A percentile compares a stretch with the other conserved stretches of the same genome.
Conservation (phyloP, 2,797 vertebrate species). For the Premnoplex brunnescens region DNA sequence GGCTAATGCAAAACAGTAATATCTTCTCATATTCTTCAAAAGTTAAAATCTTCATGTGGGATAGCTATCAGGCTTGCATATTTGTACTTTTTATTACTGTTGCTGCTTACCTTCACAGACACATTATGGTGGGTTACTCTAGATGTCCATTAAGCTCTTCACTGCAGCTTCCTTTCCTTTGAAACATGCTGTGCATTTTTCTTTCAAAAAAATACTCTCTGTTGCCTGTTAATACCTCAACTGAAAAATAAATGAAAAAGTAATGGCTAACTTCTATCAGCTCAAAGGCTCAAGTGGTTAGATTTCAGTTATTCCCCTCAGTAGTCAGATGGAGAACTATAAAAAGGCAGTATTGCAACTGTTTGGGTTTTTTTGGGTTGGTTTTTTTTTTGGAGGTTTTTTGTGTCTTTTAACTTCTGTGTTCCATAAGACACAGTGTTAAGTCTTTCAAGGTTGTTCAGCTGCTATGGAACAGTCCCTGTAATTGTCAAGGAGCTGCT, state of each 20-base stretch:
- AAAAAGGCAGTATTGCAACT: not conserved
- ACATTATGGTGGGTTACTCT: accelerated
- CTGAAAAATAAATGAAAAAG: not conserved
- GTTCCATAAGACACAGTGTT: not conserved
- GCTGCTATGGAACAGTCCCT: not conserved
- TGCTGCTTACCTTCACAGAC: not conserved
- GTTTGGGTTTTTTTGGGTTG: not conserved
- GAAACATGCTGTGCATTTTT: not conserved
- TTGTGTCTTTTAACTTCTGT: not conserved
- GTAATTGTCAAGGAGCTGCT: not conserved
- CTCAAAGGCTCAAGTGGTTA: not conserved
- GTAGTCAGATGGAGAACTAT: not conserved
- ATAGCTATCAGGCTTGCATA: not conserved
- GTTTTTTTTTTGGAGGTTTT: not conserved
- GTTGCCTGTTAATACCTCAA: not conserved
- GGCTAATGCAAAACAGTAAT: not conserved
- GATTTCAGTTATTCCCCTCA: not conserved
- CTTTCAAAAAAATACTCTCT: not conserved
- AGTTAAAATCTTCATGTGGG: not conserved
- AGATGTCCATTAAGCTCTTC: not conserved
- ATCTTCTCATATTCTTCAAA: not conserved
- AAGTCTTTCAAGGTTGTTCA: not conserved
- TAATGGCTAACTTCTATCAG: not conserved
- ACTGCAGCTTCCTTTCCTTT: not conserved
- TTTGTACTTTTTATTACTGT: not conserved